Evolutionary conservation across 2,888 invertebrate species (phyloP).

Genomic region (Calliopum simillimum): DNA sequence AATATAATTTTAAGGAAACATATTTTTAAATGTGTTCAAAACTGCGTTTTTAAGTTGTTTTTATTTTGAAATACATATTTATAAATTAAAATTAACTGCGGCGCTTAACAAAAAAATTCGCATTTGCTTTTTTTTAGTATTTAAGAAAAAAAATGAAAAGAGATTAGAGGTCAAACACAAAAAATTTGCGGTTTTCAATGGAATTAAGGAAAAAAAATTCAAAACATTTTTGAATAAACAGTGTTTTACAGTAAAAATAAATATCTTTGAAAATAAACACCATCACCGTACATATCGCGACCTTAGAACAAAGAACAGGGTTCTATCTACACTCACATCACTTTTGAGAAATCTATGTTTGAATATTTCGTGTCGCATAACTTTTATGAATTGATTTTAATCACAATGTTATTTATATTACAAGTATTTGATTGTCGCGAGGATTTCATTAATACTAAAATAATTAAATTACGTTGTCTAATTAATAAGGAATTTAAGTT

Average conservation of each 20-base stretch:
- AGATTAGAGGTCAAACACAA: neutral
- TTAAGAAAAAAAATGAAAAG: neutral
- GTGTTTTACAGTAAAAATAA: slow-evolving; percentile 32
- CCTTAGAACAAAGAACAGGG: too few species aligned
- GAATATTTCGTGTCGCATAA: too few species aligned
- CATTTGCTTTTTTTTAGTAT: slow-evolving; percentile 19
- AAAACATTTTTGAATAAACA: slow-evolving; percentile 28
- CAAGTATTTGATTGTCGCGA: too few species aligned
- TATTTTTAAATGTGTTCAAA: slow-evolving; percentile 31
- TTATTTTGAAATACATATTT: neutral
- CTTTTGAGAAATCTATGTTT: too few species aligned
- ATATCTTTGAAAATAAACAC: slow-evolving; percentile 25
- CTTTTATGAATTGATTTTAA: too few species aligned
- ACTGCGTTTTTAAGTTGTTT: slow-evolving; percentile 22
- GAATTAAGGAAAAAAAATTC: slow-evolving; percentile 26
- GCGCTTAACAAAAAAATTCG: slow-evolving; percentile 28
- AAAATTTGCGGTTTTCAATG: slow-evolving; percentile 12
- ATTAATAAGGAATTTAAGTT: too few species aligned
- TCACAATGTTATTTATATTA: too few species aligned
- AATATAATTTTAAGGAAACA: slow-evolving; percentile 39
- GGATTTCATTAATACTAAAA: too few species aligned
- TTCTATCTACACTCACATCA: too few species aligned
- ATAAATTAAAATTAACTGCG: slow-evolving; percentile 21
- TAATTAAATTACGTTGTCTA: too few species aligned
- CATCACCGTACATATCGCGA: too few species aligned